Evolutionary conservation across 2,888 invertebrate genomes (phyloP), one percentile per base, ranked within the genome.

Genomic region (Xylocampa areola): DNA sequence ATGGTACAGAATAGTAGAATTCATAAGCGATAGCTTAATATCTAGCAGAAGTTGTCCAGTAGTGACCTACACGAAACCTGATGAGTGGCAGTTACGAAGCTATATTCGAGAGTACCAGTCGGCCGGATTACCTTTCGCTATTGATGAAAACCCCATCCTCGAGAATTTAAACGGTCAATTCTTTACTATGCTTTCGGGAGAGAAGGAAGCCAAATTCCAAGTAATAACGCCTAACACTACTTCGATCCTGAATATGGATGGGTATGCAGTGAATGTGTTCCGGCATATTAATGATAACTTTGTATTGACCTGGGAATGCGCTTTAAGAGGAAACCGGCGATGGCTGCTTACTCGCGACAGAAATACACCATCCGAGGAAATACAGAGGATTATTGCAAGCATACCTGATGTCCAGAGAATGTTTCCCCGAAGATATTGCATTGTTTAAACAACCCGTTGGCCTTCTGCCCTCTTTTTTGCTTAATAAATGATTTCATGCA

Each of bases 1-100:
- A 23, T 39, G 39, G 39, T 39, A 39, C 8, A 21, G 6, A 25
- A 8, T 37, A 3, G 11, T 25, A 7, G 7, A 37, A 4, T 37
- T 37, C 25, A 1, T 37, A 11, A 6, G 0, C 0, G 4, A 6
- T 37, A 1, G 6, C 4, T 16, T 16, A 16, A 7, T 16, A 1
- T 11, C 32, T 11, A 7, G 16, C 32, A 1, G 2, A 1, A n/a
- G 7, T 13, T 37, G 37, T 14, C 3, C 13, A 1, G 13, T 3
- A 30, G 1, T 25, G 13, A 7, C 1, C 2, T 37, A 14, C n/a
- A 13, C 23, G 1, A 37, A 37, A 13, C 37, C 23, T 2, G 23
- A 11, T 11, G 23, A 37, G 8, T 8, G 23, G 4, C 37, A 37
- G 13, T n/a, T n/a, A n/a, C n/a, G n/a, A n/a, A n/a, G n/a, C n/a